A percentile compares a stretch with the other conserved stretches of the same genome.
These are phyloP conservation scores for Micrastur ruficollis DNA, from an alignment of 2,797 vertebrate species.

Conservation along the genomic window DNA sequence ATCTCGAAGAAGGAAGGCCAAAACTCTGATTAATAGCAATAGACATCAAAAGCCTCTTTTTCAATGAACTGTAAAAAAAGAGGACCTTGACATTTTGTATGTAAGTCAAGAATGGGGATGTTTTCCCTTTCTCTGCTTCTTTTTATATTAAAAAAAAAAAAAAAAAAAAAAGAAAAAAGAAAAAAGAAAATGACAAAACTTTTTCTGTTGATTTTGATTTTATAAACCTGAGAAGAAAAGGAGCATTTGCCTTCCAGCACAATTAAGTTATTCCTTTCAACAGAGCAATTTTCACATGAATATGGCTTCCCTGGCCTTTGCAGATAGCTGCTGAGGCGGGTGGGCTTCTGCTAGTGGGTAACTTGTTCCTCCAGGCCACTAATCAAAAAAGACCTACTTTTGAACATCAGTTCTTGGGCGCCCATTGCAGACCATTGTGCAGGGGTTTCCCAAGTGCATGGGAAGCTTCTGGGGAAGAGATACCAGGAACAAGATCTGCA, in stretches of 20 bases:
- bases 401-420: background rate
- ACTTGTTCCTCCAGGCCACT: background rate
- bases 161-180: background rate
- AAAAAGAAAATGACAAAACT: background rate
- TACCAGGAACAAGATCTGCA: background rate
- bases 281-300: background rate
- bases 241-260: background rate
- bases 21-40: background rate
- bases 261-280: background rate
- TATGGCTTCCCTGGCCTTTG: background rate
- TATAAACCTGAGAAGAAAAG: background rate
- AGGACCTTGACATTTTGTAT: background rate
- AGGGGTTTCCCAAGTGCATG: background rate
- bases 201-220: background rate
- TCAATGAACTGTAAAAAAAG: background rate
- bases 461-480: background rate
- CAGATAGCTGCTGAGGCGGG: background rate
- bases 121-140: background rate
- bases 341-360: background rate
- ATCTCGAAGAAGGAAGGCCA: background rate
- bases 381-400: background rate
- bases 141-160: background rate
- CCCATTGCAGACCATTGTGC: background rate
- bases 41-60: background rate
- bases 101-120: background rate